phyloP scores from a whole-genome alignment of 1,140 invertebrate genomes.

The Drosophila chauvacae region DNA sequence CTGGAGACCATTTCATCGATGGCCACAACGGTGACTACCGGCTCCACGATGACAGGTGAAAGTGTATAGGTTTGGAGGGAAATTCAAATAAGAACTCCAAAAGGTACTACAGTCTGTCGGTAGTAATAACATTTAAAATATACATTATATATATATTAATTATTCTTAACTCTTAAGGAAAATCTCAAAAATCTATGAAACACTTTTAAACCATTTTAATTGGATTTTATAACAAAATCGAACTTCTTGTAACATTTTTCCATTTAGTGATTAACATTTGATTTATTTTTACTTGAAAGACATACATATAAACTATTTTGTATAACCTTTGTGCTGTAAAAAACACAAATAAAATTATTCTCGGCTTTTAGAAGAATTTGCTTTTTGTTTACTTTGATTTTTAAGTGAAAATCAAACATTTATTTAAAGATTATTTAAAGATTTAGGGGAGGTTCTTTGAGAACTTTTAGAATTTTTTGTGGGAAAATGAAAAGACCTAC shows the following conservation, averaged over 20 bases:
- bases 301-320: neutral
- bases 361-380: neutral
- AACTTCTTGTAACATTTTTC: neutral
- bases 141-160: neutral
- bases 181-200: neutral
- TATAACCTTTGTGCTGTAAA: slow-evolving; percentile 6
- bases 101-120: slow-evolving; percentile 13
- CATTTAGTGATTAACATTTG: neutral
- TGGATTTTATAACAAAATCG: slow-evolving; percentile 14
- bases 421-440: too few relatives aligned
- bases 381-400: neutral
- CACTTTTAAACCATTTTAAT: neutral
- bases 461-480: too few relatives aligned
- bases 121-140: slow-evolving; percentile 10
- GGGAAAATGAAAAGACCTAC: too few relatives aligned
- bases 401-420: too few relatives aligned
- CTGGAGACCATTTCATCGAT: slow-evolving; percentile 80
- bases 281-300: slow-evolving; percentile 13
- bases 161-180: neutral
- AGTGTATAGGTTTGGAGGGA: slow-evolving; percentile 36
- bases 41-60: slow-evolving; percentile 60
- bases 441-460: too few relatives aligned
- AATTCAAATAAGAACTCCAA: neutral
- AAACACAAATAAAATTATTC: slow-evolving; percentile 23
- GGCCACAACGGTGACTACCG: slow-evolving; percentile 71